phyloP scores from a whole-genome alignment of 2,888 invertebrate genomes.

The Eupithecia pulchellata region DNA sequence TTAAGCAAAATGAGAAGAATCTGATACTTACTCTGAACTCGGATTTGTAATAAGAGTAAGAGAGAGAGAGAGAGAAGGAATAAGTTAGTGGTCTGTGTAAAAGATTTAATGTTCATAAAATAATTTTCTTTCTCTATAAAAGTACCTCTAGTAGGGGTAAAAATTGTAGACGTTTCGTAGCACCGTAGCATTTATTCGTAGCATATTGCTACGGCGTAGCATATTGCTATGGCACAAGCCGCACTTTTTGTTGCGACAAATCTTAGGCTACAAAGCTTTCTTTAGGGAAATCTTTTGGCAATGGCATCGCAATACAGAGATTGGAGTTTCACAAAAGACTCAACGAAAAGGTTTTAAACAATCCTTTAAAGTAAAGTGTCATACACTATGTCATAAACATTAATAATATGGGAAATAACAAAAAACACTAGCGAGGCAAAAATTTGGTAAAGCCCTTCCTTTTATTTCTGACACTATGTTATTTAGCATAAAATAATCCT shows the following conservation, averaged over 20 bases:
- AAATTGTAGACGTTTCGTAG: conserved; percentile 3
- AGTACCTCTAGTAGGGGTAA: conserved; percentile 1
- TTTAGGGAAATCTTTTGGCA: background rate
- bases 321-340: background rate
- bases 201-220: conserved; percentile 16
- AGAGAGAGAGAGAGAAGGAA: no score
- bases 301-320: background rate
- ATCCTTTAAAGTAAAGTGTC: no score
- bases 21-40: no score
- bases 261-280: background rate
- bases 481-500: no score
- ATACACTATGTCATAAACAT: no score
- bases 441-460: no score
- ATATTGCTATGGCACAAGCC: conserved; percentile 1
- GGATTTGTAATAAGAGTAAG: no score
- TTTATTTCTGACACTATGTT: no score
- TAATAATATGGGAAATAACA: no score
- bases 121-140: background rate
- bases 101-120: background rate
- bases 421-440: no score
- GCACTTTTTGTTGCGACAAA: conserved; percentile 1
- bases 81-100: background rate
- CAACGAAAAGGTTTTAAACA: no score
- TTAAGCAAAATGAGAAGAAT: no score
- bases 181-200: conserved; percentile 11